phyloP scores from a whole-genome alignment of 2,888 invertebrate species.

The Dione juno region DNA sequence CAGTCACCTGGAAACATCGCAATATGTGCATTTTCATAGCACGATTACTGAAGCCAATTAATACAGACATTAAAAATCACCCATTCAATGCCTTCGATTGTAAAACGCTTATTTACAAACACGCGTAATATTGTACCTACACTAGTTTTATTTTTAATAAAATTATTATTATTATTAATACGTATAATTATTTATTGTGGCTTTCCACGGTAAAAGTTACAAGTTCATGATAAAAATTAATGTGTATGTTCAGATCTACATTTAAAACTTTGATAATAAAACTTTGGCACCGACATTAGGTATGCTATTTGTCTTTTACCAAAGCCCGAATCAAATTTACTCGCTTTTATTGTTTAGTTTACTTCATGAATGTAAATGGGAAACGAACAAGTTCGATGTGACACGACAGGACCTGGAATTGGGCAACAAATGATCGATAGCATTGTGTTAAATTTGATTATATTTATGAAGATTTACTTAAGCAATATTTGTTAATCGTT shows the following conservation, averaged over 20 bases:
- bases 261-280: constrained; percentile 36
- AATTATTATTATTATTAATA: constrained; percentile 16
- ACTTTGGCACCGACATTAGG: constrained; percentile 30
- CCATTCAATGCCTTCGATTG: constrained; percentile 8
- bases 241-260: constrained; percentile 26
- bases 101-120: constrained; percentile 7
- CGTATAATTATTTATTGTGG: constrained; percentile 17
- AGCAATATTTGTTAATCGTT: constrained; percentile 65
- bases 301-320: constrained; percentile 24
- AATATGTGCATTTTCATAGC: constrained; percentile 70
- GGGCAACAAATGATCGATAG: constrained; percentile 39
- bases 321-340: constrained; percentile 2
- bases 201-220: constrained; percentile 23
- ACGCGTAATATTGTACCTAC: background rate
- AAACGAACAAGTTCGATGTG: background rate
- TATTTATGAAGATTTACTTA: constrained; percentile 54
- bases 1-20: constrained; percentile 66
- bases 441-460: constrained; percentile 43
- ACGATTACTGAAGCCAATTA: constrained; percentile 78
- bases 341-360: constrained; percentile 1
- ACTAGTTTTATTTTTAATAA: background rate
- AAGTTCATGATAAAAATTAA: constrained; percentile 33
- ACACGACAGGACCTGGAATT: background rate
- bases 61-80: constrained; percentile 52
- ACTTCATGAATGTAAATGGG: constrained; percentile 1